Conservation (phyloP, 2,888 invertebrate species). For the Philereme transversata region DNA sequence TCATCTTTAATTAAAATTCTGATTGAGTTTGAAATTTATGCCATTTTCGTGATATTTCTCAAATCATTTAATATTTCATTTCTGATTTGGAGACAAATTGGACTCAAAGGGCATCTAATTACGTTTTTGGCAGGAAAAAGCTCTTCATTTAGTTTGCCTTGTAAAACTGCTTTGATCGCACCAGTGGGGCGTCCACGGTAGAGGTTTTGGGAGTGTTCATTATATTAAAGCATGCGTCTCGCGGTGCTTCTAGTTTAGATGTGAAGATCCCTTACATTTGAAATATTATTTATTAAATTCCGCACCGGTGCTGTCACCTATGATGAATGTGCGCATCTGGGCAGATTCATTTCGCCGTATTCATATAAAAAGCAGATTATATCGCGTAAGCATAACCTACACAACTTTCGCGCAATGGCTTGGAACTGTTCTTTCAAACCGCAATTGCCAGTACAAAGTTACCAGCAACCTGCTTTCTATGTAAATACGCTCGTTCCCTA, state of each 20-base stretch:
- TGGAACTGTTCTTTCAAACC: not conserved
- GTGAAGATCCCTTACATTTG: conserved; percentile 11
- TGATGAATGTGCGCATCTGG: conserved; percentile 70
- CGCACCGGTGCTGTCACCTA: conserved; percentile 51
- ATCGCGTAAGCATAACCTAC: not conserved
- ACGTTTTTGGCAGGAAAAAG: conserved; percentile 8
- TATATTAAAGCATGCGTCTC: conserved; percentile 13
- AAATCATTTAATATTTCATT: conserved; percentile 36
- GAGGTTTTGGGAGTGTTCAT: not conserved
- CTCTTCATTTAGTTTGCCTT: not conserved
- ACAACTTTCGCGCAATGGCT: not conserved
- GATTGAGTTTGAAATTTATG: conserved; percentile 37
- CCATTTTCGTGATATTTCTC: conserved; percentile 35
- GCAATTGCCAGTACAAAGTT: not conserved
- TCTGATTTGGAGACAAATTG: conserved; percentile 14
- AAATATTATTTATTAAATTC: conserved; percentile 63
- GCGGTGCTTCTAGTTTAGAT: conserved; percentile 15
- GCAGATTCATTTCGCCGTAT: conserved; percentile 26
- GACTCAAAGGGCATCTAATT: conserved; percentile 13
- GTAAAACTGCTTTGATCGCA: not conserved
- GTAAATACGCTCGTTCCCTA: conserved; percentile 36
- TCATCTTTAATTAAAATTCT: conserved; percentile 41
- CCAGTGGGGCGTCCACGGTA: too few species aligned
- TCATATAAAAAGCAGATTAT: conserved; percentile 6
- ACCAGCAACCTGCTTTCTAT: not conserved